Evolutionary conservation across 2,797 vertebrate species (phyloP).

Genomic region (Ispidina picta): DNA sequence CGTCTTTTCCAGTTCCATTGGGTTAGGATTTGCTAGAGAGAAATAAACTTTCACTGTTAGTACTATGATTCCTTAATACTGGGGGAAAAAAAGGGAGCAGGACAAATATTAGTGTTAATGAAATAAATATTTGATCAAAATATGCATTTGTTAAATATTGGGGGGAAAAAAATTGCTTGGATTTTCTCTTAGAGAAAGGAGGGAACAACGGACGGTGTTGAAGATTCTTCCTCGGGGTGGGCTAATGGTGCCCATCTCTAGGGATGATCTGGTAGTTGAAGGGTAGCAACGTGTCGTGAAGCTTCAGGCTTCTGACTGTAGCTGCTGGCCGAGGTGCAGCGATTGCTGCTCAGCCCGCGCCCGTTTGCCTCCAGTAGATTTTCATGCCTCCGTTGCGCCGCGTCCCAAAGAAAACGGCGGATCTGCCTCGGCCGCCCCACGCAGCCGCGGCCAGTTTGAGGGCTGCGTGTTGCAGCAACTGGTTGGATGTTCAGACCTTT

Average conservation of each 20-base stretch:
- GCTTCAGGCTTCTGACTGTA: neutral
- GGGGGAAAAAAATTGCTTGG: neutral
- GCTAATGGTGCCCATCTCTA: neutral
- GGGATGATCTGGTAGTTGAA: neutral
- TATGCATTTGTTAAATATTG: neutral
- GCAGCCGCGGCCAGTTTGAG: neutral
- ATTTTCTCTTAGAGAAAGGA: neutral
- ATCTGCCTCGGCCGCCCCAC: neutral
- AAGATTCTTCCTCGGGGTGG: neutral
- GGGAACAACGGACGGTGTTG: rapidly evolving
- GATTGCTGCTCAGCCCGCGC: neutral
- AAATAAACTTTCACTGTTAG: neutral
- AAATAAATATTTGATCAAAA: neutral
- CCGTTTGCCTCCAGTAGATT: neutral
- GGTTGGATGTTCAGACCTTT: constrained; percentile 30
- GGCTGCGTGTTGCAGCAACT: neutral
- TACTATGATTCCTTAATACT: neutral
- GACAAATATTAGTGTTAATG: neutral
- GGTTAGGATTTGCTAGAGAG: neutral
- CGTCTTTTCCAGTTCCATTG: neutral
- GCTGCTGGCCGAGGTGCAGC: neutral
- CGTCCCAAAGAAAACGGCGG: neutral
- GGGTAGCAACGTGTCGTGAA: neutral
- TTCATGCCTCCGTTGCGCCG: rapidly evolving
- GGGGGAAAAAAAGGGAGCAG: neutral